Evolutionary conservation across 2,113 vertebrate species (phyloP), one percentile per base, ranked within the genome.

Genomic region (Mandrillus leucophaeus): DNA sequence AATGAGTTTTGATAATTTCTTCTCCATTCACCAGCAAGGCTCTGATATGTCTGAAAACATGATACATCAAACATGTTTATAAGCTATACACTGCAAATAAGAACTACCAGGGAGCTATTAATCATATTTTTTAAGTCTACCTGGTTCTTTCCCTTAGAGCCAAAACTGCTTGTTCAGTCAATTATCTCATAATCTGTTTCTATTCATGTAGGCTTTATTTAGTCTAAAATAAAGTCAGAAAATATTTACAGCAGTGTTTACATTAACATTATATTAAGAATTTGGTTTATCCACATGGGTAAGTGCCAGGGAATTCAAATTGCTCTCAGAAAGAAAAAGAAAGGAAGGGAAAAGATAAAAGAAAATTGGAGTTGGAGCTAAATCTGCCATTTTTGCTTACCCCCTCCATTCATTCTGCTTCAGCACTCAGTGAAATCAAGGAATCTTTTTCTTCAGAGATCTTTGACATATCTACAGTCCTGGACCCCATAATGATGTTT

Each of bases 191-290:
- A 66, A 94, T 80, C 90, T 85, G 20, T 43, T 75, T 91, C 92
- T 96, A 70, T 93, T 95, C 68, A 43, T 90, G 23, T 79, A 83
- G 96, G 64, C 68, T 98, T 95, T 97, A 89, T 97, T 97, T 97
- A 95, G 96, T 95, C 93, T 97, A 87, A 91, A 89, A 55, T 61
- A 40, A 92, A 72, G 75, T 91, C 30, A 22, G 88, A 94, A 97
- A 97, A 95, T 57, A 94, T 85, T 87, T 88, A 59, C 75, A 84
- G 57, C 32, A 48, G 68, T 95, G 50, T 98, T 95, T 94, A 93
- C 70, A 23, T 81, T 95, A 97, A 93, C 75, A 97, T 81, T 94
- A 85, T 68, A 73, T 79, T 59, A 94, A 93, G 85, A 96, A 72
- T 84, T 59, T 97, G 59, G 23, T 90, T 96, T 95, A 93, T 72